These are phyloP conservation scores for Podarcis lilfordi DNA, from an alignment of 2,797 vertebrate species.

Conservation along the genomic window DNA sequence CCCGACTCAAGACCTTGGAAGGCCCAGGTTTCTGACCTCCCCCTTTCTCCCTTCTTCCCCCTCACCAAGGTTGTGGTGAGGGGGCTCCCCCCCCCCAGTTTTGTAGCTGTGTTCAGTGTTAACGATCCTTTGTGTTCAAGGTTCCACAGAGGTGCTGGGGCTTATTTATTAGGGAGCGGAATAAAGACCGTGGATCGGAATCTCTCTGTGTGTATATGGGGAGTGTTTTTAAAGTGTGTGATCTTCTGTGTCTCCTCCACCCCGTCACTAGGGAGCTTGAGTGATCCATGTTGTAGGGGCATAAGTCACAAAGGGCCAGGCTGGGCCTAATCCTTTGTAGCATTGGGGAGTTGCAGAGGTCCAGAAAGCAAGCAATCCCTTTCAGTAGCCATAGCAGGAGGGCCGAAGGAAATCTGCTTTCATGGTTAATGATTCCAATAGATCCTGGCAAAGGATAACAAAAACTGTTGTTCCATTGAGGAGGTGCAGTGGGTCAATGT, in stretches of 20 bases:
- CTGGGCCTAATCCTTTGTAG: background rate
- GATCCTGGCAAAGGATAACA: background rate
- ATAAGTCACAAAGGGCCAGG: background rate
- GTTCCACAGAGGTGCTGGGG: constrained; percentile 7
- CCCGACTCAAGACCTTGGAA: background rate
- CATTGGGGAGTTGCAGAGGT: background rate
- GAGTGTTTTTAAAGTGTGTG: background rate
- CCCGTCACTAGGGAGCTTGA: background rate
- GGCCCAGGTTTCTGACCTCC: constrained; percentile 1
- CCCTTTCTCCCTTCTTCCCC: background rate
- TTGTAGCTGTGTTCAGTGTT: constrained; percentile 38
- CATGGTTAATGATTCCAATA: background rate
- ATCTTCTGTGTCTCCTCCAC: background rate
- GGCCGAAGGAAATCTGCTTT: background rate
- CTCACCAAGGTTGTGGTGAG: background rate
- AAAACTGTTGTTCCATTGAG: background rate
- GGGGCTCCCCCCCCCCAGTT: background rate
- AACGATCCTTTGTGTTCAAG: constrained; percentile 19
- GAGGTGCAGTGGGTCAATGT: too few relatives aligned
- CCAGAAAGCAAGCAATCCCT: background rate
- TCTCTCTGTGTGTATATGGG: background rate
- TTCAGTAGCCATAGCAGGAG: background rate
- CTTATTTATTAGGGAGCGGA: constrained; percentile 37
- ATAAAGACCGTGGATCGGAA: constrained; percentile 39
- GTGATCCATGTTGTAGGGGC: background rate